A percentile compares a stretch with the other conserved stretches of the same genome.
Conservation (phyloP, 2,797 vertebrate genomes). For the Cuniculus paca region DNA sequence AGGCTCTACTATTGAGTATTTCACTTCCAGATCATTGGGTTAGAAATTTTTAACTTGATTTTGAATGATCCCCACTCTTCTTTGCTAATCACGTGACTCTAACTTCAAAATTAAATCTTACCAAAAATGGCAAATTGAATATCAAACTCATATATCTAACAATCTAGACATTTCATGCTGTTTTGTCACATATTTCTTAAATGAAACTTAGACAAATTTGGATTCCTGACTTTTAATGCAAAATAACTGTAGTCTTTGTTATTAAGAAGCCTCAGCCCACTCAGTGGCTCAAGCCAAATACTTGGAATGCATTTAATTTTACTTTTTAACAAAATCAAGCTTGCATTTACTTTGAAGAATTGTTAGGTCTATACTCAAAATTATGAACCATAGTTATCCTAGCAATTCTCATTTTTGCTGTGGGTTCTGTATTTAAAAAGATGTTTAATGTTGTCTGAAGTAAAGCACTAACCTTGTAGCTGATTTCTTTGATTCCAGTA, state of each 20-base stretch:
- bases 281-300: background rate
- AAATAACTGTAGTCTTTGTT: background rate
- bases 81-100: background rate
- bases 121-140: background rate
- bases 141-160: fast-evolving
- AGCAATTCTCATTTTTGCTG: background rate
- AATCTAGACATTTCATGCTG: background rate
- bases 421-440: background rate
- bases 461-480: background rate
- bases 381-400: background rate
- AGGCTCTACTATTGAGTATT: background rate
- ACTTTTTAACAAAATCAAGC: background rate
- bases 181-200: background rate
- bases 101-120: background rate
- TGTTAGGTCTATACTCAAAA: background rate
- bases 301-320: background rate
- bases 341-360: background rate
- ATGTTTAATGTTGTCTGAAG: background rate
- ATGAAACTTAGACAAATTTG: background rate
- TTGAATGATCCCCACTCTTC: background rate
- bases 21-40: background rate
- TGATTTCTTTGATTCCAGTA: background rate
- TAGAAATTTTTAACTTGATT: background rate
- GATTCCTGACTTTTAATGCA: background rate
- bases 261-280: background rate